phyloP scores from a whole-genome alignment of 2,113 vertebrate genomes.

The Percopsis transmontana region DNA sequence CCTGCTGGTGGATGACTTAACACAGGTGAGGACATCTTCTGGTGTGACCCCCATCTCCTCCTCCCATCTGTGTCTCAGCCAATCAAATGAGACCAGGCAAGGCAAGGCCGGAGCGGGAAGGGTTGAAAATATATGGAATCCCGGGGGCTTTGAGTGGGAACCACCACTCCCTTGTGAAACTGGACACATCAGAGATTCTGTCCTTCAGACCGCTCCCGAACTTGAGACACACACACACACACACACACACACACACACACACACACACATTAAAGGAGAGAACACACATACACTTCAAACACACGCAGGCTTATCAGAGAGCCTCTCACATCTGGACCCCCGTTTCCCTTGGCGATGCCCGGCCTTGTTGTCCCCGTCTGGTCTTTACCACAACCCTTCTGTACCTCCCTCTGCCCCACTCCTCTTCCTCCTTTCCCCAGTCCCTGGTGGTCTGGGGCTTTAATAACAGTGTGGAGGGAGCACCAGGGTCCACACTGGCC shows the following conservation, averaged over 20 bases:
- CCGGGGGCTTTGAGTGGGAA: not conserved
- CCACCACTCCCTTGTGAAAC: too few relatives aligned
- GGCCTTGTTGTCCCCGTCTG: constrained; percentile 43
- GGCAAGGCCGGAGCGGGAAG: not conserved
- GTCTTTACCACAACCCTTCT: too few relatives aligned
- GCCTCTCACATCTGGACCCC: constrained; percentile 30
- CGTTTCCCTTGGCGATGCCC: constrained; percentile 5
- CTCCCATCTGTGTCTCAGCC: not conserved
- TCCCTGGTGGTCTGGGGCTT: constrained; percentile 32
- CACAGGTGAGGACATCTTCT: constrained; percentile 54
- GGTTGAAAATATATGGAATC: not conserved
- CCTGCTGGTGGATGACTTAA: constrained; percentile 59
- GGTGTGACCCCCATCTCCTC: constrained; percentile 21
- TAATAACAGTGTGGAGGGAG: constrained; percentile 42
- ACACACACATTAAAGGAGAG: not conserved
- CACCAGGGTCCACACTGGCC: not conserved
- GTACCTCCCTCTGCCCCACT: too few relatives aligned
- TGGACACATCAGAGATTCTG: too few relatives aligned
- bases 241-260: not conserved
- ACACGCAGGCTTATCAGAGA: constrained; percentile 22
- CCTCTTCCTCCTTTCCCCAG: constrained; percentile 14
- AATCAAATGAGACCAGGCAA: constrained; percentile 2
- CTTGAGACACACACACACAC: not conserved
- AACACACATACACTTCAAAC: constrained; percentile 38
- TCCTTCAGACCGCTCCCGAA: constrained; percentile 2